Conservation (phyloP, 1,140 invertebrate genomes). For the Lutraria rhynchaena region DNA sequence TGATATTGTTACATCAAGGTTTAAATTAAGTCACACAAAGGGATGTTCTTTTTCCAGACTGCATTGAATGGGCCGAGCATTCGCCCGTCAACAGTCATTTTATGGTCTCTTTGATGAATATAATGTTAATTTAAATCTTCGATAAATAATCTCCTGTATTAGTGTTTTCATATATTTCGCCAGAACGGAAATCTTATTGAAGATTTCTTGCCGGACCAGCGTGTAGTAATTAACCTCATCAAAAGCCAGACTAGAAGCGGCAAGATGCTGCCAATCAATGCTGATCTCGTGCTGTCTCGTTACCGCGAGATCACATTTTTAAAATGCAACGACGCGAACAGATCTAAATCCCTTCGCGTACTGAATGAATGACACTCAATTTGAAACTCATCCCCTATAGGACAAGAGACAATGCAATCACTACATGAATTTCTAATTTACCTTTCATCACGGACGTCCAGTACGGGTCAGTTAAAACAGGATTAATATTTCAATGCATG, state of each 20-base stretch:
- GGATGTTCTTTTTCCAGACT: not conserved
- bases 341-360: constrained; percentile 23
- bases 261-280: constrained; percentile 51
- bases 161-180: constrained; percentile 12
- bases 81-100: constrained; percentile 18
- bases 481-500: constrained; percentile 41
- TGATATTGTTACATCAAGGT: constrained; percentile 10
- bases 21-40: constrained; percentile 33
- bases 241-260: constrained; percentile 34
- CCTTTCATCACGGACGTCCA: constrained; percentile 39
- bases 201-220: not conserved
- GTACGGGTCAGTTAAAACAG: constrained; percentile 23
- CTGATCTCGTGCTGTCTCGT: constrained; percentile 52
- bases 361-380: constrained; percentile 48
- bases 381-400: constrained; percentile 35
- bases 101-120: constrained; percentile 18
- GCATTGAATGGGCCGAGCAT: not conserved
- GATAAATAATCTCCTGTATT: constrained; percentile 34
- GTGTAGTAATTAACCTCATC: constrained; percentile 53
- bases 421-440: constrained; percentile 58
- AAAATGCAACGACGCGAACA: constrained; percentile 22
- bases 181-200: not conserved
- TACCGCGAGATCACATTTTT: constrained; percentile 53
- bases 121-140: constrained; percentile 9
- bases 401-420: constrained; percentile 14